A percentile compares a stretch with the other conserved stretches of the same genome.
Conservation (phyloP, 23 tunicate species). For the Trididemnum nubilum region DNA sequence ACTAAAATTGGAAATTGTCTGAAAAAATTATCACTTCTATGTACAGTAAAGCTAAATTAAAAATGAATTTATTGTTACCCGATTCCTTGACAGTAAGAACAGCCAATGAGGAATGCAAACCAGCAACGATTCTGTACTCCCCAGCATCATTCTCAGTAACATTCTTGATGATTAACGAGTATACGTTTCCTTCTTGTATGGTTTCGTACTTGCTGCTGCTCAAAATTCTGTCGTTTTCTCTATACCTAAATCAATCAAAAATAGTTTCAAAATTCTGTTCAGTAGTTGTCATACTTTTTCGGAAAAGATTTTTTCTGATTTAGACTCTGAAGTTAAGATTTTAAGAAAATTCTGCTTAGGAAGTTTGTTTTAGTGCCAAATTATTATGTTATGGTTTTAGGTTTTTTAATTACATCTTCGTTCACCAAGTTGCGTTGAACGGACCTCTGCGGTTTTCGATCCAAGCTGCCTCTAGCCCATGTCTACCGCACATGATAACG, state of each 20-base stretch:
- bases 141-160: slow-evolving; percentile 71
- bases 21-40: not conserved
- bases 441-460: too few species aligned
- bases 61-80: not conserved
- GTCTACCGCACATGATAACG: too few species aligned
- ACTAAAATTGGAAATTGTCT: too few species aligned
- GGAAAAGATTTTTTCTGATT: too few species aligned
- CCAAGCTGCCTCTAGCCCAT: too few species aligned
- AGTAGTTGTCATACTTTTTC: too few species aligned
- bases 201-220: slow-evolving; percentile 71
- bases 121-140: slow-evolving; percentile 73
- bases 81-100: slow-evolving; percentile 35
- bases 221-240: slow-evolving; percentile 61
- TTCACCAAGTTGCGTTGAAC: too few species aligned
- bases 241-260: slow-evolving; percentile 54
- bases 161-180: slow-evolving; percentile 56
- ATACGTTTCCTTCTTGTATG: slow-evolving; percentile 62
- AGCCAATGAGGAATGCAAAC: slow-evolving; percentile 71
- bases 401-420: too few species aligned
- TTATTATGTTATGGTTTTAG: too few species aligned
- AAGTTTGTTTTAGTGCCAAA: too few species aligned
- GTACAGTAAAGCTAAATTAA: not conserved
- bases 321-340: too few species aligned
- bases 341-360: too few species aligned
- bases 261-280: not conserved